Evolutionary conservation across 2,113 vertebrate species (phyloP), one percentile per base, ranked within the genome.

Genomic region (Engraulis encrasicolus): DNA sequence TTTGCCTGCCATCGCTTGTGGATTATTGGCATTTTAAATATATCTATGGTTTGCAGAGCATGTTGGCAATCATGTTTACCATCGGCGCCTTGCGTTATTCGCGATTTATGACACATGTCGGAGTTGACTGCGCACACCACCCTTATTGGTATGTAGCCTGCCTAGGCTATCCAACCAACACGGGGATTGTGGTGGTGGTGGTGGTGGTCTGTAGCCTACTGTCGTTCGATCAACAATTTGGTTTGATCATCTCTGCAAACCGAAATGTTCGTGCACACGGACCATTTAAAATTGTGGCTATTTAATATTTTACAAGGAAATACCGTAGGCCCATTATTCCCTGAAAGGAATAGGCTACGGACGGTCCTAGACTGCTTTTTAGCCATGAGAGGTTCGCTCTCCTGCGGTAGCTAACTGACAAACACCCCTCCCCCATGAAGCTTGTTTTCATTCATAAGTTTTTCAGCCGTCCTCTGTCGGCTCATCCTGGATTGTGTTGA

Each of bases 381-480:
- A 71, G 77, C 81, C 82, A 83, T 79, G 84, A 81, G 83, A 88
- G 91, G 85, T 89, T 92, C 87, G 91, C 91, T 93, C 90, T 88
- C 90, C 91, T 86, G 92, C 92, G 94, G 93, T 91, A 88, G 92
- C 82, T 87, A 71, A 71, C 61, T 71, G 84, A 89, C 80, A 89
- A 87, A 89, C 94, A 91, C 92, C 91, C 92, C 90, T 91, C 91
- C 94, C 90, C 92, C 92, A 86, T 84, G 89, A 52, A 86, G 89
- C 87, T 93, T 96, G 95, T 96, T 97, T 97, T 97, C 97, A 97
- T 97, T 97, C 97, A 97, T 97, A 97, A 97, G 91, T 96, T 94
- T 94, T 88, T 88, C 85, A 54, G 81, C 81, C 86, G 27, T 78
- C 50, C 81, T 90, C 85, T 87, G 19, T 18, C 88, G 61, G 36